Conservation (phyloP, 2,797 vertebrate species). For the Triplophysa yarkandensis region DNA sequence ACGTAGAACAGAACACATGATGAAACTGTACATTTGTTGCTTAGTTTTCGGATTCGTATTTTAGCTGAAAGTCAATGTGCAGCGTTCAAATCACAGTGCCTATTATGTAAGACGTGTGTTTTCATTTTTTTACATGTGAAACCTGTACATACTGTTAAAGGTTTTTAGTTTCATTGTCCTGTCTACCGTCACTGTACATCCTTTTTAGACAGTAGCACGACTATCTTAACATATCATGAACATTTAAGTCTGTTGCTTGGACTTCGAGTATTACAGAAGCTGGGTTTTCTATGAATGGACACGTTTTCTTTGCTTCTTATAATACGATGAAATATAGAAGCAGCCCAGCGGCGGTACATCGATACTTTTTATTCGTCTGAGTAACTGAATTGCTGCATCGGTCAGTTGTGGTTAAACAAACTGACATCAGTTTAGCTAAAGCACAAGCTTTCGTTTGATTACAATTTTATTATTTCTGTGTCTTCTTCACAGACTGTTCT, state of each 20-base stretch:
- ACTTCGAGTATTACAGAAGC: constrained; percentile 15
- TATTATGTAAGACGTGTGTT: constrained; percentile 47
- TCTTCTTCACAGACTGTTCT: not conserved
- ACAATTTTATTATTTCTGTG: constrained; percentile 15
- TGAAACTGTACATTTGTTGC: constrained; percentile 26
- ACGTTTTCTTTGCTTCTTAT: constrained; percentile 1
- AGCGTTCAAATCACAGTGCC: constrained; percentile 46
- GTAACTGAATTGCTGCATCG: constrained; percentile 11
- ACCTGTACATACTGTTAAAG: constrained; percentile 25
- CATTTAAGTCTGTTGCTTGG: constrained; percentile 1
- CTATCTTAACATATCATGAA: constrained; percentile 8
- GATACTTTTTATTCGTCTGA: constrained; percentile 22
- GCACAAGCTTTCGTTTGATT: constrained; percentile 31
- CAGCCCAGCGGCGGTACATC: not conserved
- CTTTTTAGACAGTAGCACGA: constrained; percentile 4
- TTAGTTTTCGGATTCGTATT: constrained; percentile 28
- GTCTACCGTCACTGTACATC: constrained; percentile 17
- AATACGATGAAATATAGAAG: constrained; percentile 2
- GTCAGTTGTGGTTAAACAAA: constrained; percentile 4
- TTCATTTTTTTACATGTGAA: constrained; percentile 20
- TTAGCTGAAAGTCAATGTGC: constrained; percentile 27
- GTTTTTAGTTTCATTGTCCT: constrained; percentile 8
- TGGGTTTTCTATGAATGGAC: not conserved
- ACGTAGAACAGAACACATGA: not conserved
- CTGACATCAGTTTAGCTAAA: constrained; percentile 27